Base-by-base conservation (phyloP, 2,888 invertebrate species). In the Ptychoptera albimana region DNA sequence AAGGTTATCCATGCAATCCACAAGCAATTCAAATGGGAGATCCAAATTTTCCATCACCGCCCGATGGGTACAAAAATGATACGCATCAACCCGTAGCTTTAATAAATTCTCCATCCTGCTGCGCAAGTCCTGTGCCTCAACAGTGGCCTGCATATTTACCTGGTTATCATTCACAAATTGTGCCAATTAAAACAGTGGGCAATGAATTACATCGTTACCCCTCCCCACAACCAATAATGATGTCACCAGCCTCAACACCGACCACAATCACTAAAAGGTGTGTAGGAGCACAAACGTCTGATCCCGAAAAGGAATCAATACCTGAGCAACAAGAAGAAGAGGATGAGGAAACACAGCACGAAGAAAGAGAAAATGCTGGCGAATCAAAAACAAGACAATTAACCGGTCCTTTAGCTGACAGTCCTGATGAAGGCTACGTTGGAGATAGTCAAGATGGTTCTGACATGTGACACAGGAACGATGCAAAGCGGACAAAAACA, bases 401-500 rank as follows among this genome's bases (percentile, higher is more conserved):
- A 43, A 59, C 60, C 35, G 63, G 63, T 40, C 67, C 67, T n/a
- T 53, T 72, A 54, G 80, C 82, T 13, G 86, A 86, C 57, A 86
- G 85, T 63, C 85, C 86, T 34, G 87, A 87, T 60, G 87, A 87
- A 64, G 87, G 86, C 13, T 87, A 87, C 62, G 87, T 84, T 44
- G 87, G 86, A 35, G 87, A 86, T 53, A 71, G 66, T 29, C 70
- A 67, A 42, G 74, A 74, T 57, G 74, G 77, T 48, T 73, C 76
- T 55, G 80, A 79, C 58, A 79, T 79, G 67, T 79, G 78, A 79
- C 77, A 59, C 50, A 58, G 56, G 45, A 47, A 49, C 41, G 52
- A 10, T 11, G 16, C 51, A 34, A 50, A 49, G 37, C 37, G 36
- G 41, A 42, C 42, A 16, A 32, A 45, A 41, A 31, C 37, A 13